Conservation (phyloP, 2,888 invertebrate genomes). For the Campoplex nolae region DNA sequence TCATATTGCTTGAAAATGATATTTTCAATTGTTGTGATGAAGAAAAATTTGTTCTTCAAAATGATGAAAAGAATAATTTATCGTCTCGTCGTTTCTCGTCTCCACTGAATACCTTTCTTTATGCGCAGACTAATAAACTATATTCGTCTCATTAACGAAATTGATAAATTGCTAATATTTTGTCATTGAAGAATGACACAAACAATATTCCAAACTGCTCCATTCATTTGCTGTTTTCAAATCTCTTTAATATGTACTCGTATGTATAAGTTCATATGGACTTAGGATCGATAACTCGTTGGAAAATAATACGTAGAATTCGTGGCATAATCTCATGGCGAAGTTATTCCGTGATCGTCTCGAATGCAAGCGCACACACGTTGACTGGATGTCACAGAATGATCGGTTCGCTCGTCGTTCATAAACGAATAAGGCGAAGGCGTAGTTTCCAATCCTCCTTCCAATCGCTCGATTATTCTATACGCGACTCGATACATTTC, state of each 20-base stretch:
- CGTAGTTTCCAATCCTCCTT: conserved; percentile 59
- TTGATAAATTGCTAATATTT: too few relatives aligned
- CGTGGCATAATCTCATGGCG: not conserved
- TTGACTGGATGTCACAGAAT: conserved; percentile 14
- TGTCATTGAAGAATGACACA: not conserved
- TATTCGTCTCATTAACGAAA: too few relatives aligned
- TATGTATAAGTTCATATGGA: not conserved
- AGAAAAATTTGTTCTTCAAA: not conserved
- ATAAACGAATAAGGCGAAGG: conserved; percentile 64
- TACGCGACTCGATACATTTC: conserved; percentile 63
- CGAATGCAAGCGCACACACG: conserved; percentile 22
- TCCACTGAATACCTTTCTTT: too few relatives aligned
- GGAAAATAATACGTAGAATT: conserved; percentile 17
- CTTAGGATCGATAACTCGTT: not conserved
- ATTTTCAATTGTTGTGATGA: not conserved
- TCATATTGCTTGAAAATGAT: not conserved
- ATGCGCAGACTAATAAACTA: too few relatives aligned
- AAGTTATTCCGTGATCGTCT: conserved; percentile 32
- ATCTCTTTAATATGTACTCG: not conserved
- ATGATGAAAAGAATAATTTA: not conserved
- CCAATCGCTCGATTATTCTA: conserved; percentile 68
- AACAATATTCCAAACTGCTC: not conserved
- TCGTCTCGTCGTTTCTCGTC: too few relatives aligned
- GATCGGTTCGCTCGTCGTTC: conserved; percentile 25
- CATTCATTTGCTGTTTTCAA: not conserved